These are phyloP conservation scores for Rostratula benghalensis DNA, from an alignment of 2,113 vertebrate species.

Conservation along the genomic window DNA sequence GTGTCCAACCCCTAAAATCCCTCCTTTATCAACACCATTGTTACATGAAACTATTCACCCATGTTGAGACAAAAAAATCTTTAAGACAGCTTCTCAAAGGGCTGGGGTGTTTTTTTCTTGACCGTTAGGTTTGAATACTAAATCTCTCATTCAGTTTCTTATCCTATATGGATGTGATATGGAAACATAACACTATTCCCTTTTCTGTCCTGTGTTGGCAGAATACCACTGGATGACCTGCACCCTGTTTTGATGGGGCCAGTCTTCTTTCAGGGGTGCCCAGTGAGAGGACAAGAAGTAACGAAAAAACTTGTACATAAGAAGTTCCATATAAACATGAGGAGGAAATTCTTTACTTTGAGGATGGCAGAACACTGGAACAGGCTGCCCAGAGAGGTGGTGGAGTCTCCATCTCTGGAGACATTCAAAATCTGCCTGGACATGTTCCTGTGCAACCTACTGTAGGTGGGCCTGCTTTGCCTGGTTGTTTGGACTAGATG, in stretches of 20 bases:
- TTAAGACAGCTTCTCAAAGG: background rate
- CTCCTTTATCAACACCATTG: background rate
- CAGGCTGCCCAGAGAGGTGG: too few relatives aligned
- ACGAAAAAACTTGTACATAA: background rate
- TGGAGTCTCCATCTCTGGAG: too few relatives aligned
- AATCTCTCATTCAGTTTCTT: background rate
- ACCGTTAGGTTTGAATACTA: background rate
- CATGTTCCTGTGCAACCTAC: too few relatives aligned
- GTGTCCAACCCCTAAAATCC: background rate
- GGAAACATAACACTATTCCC: background rate
- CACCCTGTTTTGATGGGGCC: background rate
- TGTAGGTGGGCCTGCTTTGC: too few relatives aligned
- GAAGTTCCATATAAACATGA: too few relatives aligned
- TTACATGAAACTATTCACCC: background rate
- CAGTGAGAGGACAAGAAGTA: too few relatives aligned
- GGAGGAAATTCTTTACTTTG: too few relatives aligned
- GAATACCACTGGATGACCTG: background rate
- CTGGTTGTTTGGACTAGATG: too few relatives aligned
- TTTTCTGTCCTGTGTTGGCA: background rate
- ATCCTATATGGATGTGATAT: background rate
- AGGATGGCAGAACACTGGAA: too few relatives aligned
- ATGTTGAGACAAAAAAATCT: background rate
- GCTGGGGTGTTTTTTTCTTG: background rate
- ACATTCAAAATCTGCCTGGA: too few relatives aligned
- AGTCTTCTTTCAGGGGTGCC: too few relatives aligned